A percentile compares a stretch with the other conserved stretches of the same genome.
phyloP scores from a whole-genome alignment of 2,113 vertebrate species.

The Saimiri boliviensis region DNA sequence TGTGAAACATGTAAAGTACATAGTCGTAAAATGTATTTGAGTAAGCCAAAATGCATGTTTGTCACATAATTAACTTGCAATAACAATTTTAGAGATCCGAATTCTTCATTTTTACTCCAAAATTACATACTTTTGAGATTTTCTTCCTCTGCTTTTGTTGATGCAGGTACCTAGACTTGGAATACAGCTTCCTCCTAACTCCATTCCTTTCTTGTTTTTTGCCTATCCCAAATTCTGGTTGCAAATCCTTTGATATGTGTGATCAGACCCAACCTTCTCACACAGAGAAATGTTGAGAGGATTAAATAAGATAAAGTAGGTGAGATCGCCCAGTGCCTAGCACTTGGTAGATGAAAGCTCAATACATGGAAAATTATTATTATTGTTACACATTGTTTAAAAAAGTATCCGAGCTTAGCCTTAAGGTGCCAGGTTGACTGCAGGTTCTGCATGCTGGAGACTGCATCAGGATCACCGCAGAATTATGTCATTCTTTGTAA shows the following conservation, averaged over 20 bases:
- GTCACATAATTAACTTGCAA: not conserved
- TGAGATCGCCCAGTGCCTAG: too few relatives aligned
- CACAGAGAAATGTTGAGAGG: not conserved
- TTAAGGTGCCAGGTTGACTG: not conserved
- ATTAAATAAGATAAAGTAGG: not conserved
- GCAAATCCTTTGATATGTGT: not conserved
- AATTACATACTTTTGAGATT: not conserved
- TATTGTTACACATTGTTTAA: not conserved
- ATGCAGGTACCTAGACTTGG: accelerated
- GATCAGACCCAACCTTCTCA: not conserved
- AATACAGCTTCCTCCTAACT: not conserved
- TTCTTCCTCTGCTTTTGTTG: not conserved
- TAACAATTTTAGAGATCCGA: not conserved
- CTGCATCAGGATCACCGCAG: not conserved
- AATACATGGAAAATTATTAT: not conserved
- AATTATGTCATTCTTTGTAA: not conserved
- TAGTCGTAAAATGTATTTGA: not conserved
- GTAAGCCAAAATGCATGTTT: not conserved
- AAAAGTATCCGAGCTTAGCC: not conserved
- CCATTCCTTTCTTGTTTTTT: not conserved
- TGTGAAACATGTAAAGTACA: not conserved
- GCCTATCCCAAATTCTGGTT: not conserved
- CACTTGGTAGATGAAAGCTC: not conserved
- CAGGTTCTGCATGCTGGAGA: not conserved
- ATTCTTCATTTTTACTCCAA: not conserved